phyloP scores from a whole-genome alignment of 1,140 invertebrate species.

The Argopecten irradians region DNA sequence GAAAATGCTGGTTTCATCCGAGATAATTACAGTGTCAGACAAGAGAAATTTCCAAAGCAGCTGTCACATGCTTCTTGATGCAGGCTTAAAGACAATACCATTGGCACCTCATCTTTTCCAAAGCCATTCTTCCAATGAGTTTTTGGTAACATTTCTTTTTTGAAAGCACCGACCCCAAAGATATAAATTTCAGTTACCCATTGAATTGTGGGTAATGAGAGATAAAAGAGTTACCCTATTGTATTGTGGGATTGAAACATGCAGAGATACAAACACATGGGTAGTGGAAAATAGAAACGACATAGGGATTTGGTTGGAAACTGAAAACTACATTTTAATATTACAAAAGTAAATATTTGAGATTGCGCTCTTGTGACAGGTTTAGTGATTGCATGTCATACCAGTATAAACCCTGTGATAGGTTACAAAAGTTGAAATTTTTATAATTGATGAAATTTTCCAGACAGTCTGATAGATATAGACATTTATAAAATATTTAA shows the following conservation, averaged over 20 bases:
- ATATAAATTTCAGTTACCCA: neutral
- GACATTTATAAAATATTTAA: too few species aligned
- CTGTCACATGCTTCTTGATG: neutral
- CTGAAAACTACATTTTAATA: too few species aligned
- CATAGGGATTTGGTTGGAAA: too few species aligned
- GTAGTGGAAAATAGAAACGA: neutral
- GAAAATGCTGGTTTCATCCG: conserved; percentile 13
- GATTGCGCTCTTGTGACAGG: too few species aligned
- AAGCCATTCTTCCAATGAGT: neutral
- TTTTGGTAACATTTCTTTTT: conserved; percentile 5
- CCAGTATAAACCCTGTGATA: too few species aligned
- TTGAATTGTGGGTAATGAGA: neutral
- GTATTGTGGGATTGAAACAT: neutral
- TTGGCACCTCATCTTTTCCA: neutral
- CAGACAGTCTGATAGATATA: too few species aligned
- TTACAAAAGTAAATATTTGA: too few species aligned
- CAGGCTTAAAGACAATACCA: conserved; percentile 16
- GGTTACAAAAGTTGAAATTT: too few species aligned
- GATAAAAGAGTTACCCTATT: neutral
- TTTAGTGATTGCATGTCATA: too few species aligned
- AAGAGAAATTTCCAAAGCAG: conserved; percentile 17
- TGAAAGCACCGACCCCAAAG: neutral
- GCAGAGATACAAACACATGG: neutral
- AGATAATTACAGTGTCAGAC: neutral
- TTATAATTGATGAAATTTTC: too few species aligned